Percentiles rank a stretch among this genome's conserved stretches.
Conservation (phyloP, 2,797 vertebrate species). For the Gymnothorax reevesii region DNA sequence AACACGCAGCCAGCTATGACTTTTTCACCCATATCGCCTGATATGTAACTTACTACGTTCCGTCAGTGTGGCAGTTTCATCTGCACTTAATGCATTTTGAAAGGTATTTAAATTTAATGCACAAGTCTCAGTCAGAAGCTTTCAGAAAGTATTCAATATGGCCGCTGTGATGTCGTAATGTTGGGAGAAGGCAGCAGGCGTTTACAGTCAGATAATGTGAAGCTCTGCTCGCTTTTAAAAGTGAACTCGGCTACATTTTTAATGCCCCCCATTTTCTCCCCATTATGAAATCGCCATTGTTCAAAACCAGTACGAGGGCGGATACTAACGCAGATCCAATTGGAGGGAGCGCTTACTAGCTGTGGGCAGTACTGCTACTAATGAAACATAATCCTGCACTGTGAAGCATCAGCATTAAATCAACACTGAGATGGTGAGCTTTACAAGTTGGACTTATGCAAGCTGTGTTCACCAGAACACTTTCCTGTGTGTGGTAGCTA, state of each 20-base stretch:
- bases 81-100: background rate
- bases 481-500: too few species aligned
- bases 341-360: too few species aligned
- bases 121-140: background rate
- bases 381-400: too few species aligned
- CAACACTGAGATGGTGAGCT: too few species aligned
- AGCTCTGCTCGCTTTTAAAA: background rate
- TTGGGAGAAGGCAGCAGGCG: background rate
- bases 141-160: background rate
- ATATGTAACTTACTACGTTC: background rate
- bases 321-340: too few species aligned
- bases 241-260: background rate
- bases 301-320: too few species aligned
- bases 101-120: background rate
- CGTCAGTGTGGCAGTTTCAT: background rate
- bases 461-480: too few species aligned
- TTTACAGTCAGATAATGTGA: background rate
- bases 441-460: too few species aligned
- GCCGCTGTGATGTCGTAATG: background rate
- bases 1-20: background rate
- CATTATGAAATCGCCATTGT: too few species aligned
- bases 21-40: background rate
- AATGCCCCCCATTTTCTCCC: too few species aligned
- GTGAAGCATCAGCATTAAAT: too few species aligned
- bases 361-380: background rate